phyloP scores from a whole-genome alignment of 2,888 invertebrate species.

The Cotesia congregata region DNA sequence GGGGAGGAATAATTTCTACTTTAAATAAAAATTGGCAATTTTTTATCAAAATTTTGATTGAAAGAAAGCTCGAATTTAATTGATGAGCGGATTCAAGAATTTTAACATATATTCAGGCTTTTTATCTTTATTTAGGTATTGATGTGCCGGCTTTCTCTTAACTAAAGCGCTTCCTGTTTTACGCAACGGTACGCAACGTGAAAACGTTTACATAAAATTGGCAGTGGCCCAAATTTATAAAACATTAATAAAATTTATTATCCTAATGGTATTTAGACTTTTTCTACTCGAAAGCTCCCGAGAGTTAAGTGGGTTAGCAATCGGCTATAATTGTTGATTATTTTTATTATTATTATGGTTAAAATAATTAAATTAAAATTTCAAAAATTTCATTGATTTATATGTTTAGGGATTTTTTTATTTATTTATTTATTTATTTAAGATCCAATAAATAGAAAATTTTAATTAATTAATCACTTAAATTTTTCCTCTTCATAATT shows the following conservation, averaged over 20 bases:
- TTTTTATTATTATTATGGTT: no score
- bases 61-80: background rate
- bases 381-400: no score
- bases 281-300: background rate
- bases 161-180: conserved; percentile 33
- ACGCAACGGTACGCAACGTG: conserved; percentile 36
- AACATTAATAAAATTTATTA: background rate
- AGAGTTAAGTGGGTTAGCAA: background rate
- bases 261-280: background rate
- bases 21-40: no score
- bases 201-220: conserved; percentile 27
- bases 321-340: background rate
- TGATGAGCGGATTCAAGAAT: background rate
- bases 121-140: conserved; percentile 7
- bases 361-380: no score
- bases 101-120: background rate
- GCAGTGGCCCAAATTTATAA: background rate
- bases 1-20: no score
- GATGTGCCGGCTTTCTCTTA: conserved; percentile 15
- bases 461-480: no score
- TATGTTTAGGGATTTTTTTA: no score
- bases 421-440: no score
- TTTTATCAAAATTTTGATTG: no score
- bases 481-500: no score
- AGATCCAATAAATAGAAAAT: no score